Base-by-base conservation (phyloP, 2,113 vertebrate genomes). In the Chaenocephalus aceratus region DNA sequence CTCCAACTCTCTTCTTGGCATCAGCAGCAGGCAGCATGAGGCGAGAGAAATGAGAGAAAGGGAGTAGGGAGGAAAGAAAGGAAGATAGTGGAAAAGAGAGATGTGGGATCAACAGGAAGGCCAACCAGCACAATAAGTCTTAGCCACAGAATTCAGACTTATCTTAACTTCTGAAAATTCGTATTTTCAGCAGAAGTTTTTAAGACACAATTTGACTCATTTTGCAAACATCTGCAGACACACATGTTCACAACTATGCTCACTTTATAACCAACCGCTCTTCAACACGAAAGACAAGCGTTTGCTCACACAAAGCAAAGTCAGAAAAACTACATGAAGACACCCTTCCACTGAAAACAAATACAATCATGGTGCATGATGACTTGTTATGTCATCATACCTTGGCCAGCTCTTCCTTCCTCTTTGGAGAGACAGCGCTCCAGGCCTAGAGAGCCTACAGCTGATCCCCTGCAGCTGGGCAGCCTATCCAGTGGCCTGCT, bases 381-480 rank as follows among this genome's bases (percentile, higher is more conserved):
- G 80, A 88, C 89, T 91, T 88, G 80, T 95, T 92, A 94, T 88
- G 89, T 94, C 94, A 94, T 84, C 90, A 82, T 75, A 72, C 59
- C 69, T 86, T 77, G 79, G 78, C 85, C 53, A 69, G 80, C 67
- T 85, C 88, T 85, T 84, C 75, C 76, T 63, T 79, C 65, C 79
- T 87, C 85, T 89, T 71, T 75, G 51, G 87, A 83, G 88, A 91
- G 88, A 93, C 84, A 65, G 85, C 87, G 93, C 87, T 93, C 68
- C 64, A 87, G 75, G 84, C 79, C 84, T 59, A 83, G 67, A 60
- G 75, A 79, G 85, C 79, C 82, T 87, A 88, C 94, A 95, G 93
- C 92, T 95, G 95, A 96, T 94, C 92, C 92, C 84, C 91, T 85
- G 92, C 94, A 94, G 92, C 91, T 96, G 93, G 93, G 87, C 88